Evolutionary conservation across 2,888 invertebrate species (phyloP), one percentile per base, ranked within the genome.

Genomic region (Podotricha telesiphe): DNA sequence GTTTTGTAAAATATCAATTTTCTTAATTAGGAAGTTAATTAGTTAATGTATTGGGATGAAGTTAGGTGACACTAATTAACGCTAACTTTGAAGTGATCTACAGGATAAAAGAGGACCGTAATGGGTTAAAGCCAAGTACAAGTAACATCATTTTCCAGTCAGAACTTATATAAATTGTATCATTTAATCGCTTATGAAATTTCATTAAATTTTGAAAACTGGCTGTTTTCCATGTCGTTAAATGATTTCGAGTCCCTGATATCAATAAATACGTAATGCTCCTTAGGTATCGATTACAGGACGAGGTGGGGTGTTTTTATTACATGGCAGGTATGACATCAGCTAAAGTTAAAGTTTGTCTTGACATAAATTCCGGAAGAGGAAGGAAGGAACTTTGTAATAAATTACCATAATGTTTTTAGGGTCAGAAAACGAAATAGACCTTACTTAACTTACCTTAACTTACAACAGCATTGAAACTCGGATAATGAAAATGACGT

Each of bases 201-300:
- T 13, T 22, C 22, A 20, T 3, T 15, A 13, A 42, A 37, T 42
- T 20, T 15, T 1, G 19, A 11, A 28, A 45, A 45, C 20, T 28
- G 6, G 5, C 15, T 20, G 42, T 28, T 87, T 85, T 83, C 78
- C 82, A 81, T 78, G 78, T 74, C 76, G 76, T 76, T 76, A 78
- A 65, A 53, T 58, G 28, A 59, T 78, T 75, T 76, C 78, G 70
- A 80, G 77, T 81, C 82, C 81, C 83, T 79, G 80, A 76, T 77
- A 78, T 83, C 81, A 84, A 88, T 91, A 90, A 89, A 90, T 89
- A 84, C 85, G 84, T 88, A 87, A 89, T 86, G 84, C 83, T 82
- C 59, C 45, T 79, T 83, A 79, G 79, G 73, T 83, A 88, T 89
- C 88, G 89, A 89, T 89, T 86, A 80, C 81, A 80, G 81, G 77